Conservation (phyloP, 2,797 vertebrate genomes). For the Tiaroga cobitis region DNA sequence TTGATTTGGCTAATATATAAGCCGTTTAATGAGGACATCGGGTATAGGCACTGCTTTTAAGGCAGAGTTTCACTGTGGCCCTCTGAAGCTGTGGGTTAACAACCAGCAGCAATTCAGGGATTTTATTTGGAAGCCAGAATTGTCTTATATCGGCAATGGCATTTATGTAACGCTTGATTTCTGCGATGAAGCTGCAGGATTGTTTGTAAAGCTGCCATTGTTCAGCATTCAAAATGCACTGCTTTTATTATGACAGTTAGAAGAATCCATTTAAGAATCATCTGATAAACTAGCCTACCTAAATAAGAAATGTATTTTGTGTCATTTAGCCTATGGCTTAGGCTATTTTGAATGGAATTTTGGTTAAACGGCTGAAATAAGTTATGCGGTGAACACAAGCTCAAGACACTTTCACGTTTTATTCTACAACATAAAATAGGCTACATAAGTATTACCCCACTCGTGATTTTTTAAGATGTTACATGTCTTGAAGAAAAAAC, state of each 20-base stretch:
- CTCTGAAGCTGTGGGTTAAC: background rate
- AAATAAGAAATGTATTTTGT: too few relatives aligned
- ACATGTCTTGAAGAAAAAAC: too few relatives aligned
- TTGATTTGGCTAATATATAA: background rate
- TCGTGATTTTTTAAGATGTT: too few relatives aligned
- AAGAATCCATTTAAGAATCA: background rate
- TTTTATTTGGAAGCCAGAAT: background rate
- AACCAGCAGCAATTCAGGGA: constrained; percentile 1
- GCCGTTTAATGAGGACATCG: background rate
- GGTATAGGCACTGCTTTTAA: background rate
- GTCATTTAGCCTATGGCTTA: too few relatives aligned
- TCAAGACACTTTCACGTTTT: too few relatives aligned
- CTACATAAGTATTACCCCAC: too few relatives aligned
- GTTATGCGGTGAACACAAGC: too few relatives aligned
- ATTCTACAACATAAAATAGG: too few relatives aligned
- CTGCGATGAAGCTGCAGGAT: background rate
- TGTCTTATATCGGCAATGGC: background rate
- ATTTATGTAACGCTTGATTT: background rate
- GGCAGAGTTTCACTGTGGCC: background rate
- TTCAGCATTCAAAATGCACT: background rate
- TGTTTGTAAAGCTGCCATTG: background rate
- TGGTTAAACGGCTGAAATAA: too few relatives aligned
- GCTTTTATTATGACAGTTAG: background rate
- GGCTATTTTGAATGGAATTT: too few relatives aligned
- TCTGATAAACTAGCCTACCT: too few relatives aligned